phyloP scores from a whole-genome alignment of 2,888 invertebrate genomes.

The Sceliomorpha sp. region DNA sequence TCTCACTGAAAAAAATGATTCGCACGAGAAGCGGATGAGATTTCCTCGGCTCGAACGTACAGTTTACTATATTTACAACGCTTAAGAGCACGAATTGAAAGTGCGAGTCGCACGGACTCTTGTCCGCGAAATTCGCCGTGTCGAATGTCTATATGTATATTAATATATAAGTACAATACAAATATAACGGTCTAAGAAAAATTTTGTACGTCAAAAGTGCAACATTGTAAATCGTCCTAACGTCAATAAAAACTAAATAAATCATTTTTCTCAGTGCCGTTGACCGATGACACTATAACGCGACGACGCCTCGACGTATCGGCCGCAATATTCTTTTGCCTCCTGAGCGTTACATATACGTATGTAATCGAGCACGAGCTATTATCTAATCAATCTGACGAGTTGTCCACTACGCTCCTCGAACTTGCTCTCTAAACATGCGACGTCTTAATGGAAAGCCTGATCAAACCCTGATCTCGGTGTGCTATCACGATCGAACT shows the following conservation, averaged over 20 bases:
- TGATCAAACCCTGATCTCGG: constrained; percentile 70
- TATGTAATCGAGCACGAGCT: constrained; percentile 40
- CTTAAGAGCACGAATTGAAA: constrained; percentile 19
- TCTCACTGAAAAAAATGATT: constrained; percentile 16
- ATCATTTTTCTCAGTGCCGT: constrained; percentile 26
- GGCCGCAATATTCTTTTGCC: constrained; percentile 26
- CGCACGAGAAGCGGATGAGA: constrained; percentile 18
- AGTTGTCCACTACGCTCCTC: constrained; percentile 37
- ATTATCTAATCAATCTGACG: constrained; percentile 46
- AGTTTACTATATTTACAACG: constrained; percentile 38
- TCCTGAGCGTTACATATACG: constrained; percentile 36
- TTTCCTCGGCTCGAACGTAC: constrained; percentile 11
- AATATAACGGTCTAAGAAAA: constrained; percentile 45
- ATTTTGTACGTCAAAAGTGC: constrained; percentile 53
- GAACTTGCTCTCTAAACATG: constrained; percentile 56
- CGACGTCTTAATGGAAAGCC: constrained; percentile 62
- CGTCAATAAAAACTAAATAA: constrained; percentile 40
- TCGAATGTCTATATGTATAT: too few relatives aligned
- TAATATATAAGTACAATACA: constrained; percentile 40
- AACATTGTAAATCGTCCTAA: constrained; percentile 48
- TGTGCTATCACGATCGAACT: constrained; percentile 70
- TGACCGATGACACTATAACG: constrained; percentile 44
- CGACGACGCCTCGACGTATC: constrained; percentile 38
- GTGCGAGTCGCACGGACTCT: constrained; percentile 21
- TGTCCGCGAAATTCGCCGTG: too few relatives aligned